Evolutionary conservation across 2,797 vertebrate species (phyloP).

Genomic region (Sebastes paucispinis): DNA sequence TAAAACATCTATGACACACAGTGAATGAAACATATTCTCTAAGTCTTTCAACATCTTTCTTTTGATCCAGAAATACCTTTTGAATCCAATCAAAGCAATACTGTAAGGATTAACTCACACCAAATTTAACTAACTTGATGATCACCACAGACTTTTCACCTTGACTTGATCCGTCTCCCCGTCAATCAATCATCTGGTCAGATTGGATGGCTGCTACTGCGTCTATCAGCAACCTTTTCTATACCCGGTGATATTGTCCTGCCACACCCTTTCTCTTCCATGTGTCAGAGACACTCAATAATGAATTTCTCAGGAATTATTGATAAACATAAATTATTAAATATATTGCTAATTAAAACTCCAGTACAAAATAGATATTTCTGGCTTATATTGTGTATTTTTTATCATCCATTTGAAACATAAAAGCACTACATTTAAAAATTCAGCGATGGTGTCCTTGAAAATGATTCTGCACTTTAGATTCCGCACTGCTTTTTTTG

Average conservation of each 20-base stretch:
- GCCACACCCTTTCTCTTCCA: conserved; percentile 30
- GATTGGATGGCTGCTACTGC: conserved; percentile 17
- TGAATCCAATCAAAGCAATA: not conserved
- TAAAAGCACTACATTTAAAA: conserved; percentile 29
- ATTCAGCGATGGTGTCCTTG: conserved; percentile 49
- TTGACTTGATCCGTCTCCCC: not conserved
- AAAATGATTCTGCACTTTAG: conserved; percentile 52
- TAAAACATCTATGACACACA: not conserved
- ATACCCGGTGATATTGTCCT: not conserved
- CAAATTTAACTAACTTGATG: not conserved
- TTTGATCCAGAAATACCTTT: not conserved
- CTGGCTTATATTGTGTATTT: not conserved
- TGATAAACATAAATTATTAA: conserved; percentile 63
- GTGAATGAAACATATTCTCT: not conserved
- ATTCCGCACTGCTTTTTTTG: conserved; percentile 54
- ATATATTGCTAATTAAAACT: conserved; percentile 35
- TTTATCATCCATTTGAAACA: conserved; percentile 4
- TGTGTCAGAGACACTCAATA: conserved; percentile 49
- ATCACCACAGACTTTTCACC: conserved; percentile 16
- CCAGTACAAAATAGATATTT: not conserved
- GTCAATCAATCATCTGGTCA: conserved; percentile 15
- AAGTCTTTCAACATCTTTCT: not conserved
- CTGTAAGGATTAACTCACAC: not conserved
- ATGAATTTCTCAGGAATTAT: conserved; percentile 64
- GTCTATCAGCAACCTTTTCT: not conserved